Base-by-base conservation (phyloP, 2,888 invertebrate species). In the Neocrepidodera transversa region DNA sequence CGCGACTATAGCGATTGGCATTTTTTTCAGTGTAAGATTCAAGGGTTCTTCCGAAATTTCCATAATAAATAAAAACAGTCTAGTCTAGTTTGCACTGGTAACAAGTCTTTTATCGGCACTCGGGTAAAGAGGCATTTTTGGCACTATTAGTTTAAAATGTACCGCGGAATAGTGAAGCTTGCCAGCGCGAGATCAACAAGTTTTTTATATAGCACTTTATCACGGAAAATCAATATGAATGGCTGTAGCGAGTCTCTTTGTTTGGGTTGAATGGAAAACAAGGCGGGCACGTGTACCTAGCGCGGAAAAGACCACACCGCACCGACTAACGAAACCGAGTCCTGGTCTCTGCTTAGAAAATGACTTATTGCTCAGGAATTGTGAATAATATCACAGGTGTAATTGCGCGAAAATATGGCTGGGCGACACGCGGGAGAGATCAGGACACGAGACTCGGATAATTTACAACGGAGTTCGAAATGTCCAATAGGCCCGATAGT, bases 1-100 rank as follows among this genome's bases (percentile, higher is more conserved):
- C 13, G 83, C 82, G 35, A 84, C 83, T 55, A 84, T 81, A 43
- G 83, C 84, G 53, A 84, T 81, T 47, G 83, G 83, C 74, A 80
- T 79, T 72, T 82, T 82, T 73, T 82, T 82, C 64, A 82, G 75
- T 58, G 81, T 81, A 66, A 82, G 73, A 76, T 82, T 82, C 66
- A 82, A 71, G 28, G 82, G 82, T 68, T 82, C 82, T 60, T 79
- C 79, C 50, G 70, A 69, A 52, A 62, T 63, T 71, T 82, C 82
- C 71, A 80, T 81, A 55, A 51, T 58, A 50, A 35, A 32, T 14
- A 35, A 18, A 49, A 35, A 13, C n/a, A n/a, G n/a, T n/a, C n/a
- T n/a, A 16, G 20, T 20, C 36, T 42, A 53, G 28, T 30, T 20
- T 18, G 18, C n/a, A 49, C 50, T 55, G 53, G 20, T 26, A 40